Percentiles rank a stretch among this genome's conserved stretches.
Conservation (phyloP, 1,140 invertebrate species). For the Drosophila quadrilineata region DNA sequence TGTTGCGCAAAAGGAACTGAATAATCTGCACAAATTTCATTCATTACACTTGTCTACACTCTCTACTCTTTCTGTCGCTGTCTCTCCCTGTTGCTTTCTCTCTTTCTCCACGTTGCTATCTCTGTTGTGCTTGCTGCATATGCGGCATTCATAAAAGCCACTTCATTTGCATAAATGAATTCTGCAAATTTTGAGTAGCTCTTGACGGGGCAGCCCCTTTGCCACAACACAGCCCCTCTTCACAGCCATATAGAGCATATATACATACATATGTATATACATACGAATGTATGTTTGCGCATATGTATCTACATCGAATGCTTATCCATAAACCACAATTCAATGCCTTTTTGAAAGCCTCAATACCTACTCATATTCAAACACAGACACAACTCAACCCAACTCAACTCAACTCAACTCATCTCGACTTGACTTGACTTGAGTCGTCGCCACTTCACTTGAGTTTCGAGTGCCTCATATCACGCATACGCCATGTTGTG, state of each 20-base stretch:
- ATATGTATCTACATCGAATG: constrained; percentile 1
- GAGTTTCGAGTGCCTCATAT: constrained; percentile 59
- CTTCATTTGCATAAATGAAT: constrained; percentile 79
- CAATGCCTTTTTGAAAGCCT: constrained; percentile 50
- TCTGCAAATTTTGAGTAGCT: constrained; percentile 76
- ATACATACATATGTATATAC: neutral
- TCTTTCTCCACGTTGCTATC: neutral
- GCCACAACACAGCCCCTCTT: neutral
- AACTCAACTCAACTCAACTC: constrained; percentile 17
- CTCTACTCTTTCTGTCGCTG: neutral
- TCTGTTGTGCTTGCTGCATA: constrained; percentile 39
- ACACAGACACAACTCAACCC: constrained; percentile 10
- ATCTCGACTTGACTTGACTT: constrained; percentile 21
- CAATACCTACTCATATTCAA: neutral
- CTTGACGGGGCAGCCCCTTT: constrained; percentile 25
- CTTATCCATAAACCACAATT: constrained; percentile 71
- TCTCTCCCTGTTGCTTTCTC: constrained; percentile 6
- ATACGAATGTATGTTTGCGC: neutral
- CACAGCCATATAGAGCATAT: neutral
- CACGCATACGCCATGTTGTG: constrained; percentile 39
- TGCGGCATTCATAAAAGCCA: constrained; percentile 62
- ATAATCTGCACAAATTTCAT: constrained; percentile 71
- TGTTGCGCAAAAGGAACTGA: constrained; percentile 67
- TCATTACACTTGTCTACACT: constrained; percentile 53
- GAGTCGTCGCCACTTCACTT: constrained; percentile 27